phyloP scores from a whole-genome alignment of 2,888 invertebrate genomes.

The Caenorhabditis wallacei region DNA sequence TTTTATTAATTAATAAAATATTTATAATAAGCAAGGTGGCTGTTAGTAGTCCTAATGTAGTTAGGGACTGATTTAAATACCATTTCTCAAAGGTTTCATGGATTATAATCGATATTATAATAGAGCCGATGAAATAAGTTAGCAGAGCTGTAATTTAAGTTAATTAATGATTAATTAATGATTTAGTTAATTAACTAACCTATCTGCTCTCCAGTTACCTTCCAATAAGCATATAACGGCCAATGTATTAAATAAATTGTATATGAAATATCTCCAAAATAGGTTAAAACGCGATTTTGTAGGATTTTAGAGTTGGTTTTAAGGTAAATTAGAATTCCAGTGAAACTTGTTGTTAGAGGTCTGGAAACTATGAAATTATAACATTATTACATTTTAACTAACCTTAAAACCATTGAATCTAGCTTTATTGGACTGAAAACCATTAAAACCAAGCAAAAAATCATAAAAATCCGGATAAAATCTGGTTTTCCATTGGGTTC shows the following conservation, averaged over 20 bases:
- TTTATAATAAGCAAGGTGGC: neutral
- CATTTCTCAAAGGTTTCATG: slow-evolving; percentile 43
- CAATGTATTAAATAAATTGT: slow-evolving; percentile 42
- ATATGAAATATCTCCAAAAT: slow-evolving; percentile 48
- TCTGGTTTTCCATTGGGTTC: neutral
- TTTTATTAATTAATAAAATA: slow-evolving; percentile 9
- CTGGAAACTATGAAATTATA: slow-evolving; percentile 32
- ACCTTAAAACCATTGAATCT: neutral
- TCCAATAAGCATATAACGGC: slow-evolving; percentile 46
- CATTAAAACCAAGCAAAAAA: neutral
- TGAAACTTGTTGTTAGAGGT: slow-evolving; percentile 2
- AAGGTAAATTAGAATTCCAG: neutral
- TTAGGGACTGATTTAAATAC: slow-evolving; percentile 11
- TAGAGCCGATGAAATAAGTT: neutral
- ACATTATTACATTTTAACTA: neutral
- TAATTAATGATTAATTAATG: neutral
- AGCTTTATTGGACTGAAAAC: neutral
- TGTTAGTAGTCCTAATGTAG: neutral
- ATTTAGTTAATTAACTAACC: neutral
- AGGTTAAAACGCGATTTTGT: neutral
- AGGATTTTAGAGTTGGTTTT: neutral
- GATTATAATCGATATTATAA: neutral
- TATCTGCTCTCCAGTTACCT: neutral
- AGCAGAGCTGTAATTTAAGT: slow-evolving; percentile 17
- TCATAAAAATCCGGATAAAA: slow-evolving; percentile 4